Evolutionary conservation across 2,113 vertebrate genomes (phyloP), one percentile per base, ranked within the genome.

Genomic region (Rhizomys pruinosus): DNA sequence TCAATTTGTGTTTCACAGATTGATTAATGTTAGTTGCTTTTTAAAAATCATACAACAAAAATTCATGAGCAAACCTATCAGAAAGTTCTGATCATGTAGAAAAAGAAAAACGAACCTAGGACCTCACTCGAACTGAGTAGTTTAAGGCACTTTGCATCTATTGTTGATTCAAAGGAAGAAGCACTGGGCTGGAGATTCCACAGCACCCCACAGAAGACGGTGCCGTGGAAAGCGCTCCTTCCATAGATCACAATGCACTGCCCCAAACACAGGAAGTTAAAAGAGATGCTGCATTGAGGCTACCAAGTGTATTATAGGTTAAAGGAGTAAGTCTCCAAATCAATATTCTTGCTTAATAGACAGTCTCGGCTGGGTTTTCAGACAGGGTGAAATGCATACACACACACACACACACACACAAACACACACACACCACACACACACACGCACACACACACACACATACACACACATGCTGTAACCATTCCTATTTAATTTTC

Each of bases 251-350:
- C 89, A 96, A 85, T 94, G 81, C 87, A 85, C 9, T 42, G 89
- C 89, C 92, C 92, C 85, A 94, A 97, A 95, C 90, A 96, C 96
- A 96, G 88, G 87, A 95, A 96, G 95, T 96, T 95, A 90, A 92
- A 87, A 97, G 91, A 96, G 82, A 87, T 96, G 78, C 82, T 96
- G 94, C 96, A 91, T 61, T 92, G 96, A 97, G 84, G 97, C 96
- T 87, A 69, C 52, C 22, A 80, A 96, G 78, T 96, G 79, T 96
- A 93, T 98, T 87, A 89, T 90, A 97, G 97, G 97, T 98, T 97
- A 97, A 98, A 97, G 94, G 97, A 97, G 91, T 96, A 97, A 96
- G 97, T 97, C 97, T 94, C 86, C 97, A 97, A 98, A 98, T 98
- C 97, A 97, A 97, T 98, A 97, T 89, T 97, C 94, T 76, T 84